A percentile compares a stretch with the other conserved stretches of the same genome.
phyloP scores from a whole-genome alignment of 37 sponge, comb jelly and placozoan genomes.

The Beroe ovata region DNA sequence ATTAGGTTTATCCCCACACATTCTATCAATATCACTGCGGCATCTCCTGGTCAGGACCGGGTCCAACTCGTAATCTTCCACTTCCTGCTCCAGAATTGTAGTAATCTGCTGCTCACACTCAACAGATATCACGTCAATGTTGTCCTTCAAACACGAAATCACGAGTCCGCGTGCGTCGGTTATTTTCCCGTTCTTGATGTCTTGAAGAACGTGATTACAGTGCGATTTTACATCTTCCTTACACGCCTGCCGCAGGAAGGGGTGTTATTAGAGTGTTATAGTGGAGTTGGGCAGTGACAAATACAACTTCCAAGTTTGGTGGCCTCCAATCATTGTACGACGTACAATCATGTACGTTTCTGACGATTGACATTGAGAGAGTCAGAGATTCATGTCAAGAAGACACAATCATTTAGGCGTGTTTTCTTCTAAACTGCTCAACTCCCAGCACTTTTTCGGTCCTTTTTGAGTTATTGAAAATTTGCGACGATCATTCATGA shows the following conservation, averaged over 20 bases:
- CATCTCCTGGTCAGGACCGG: background rate
- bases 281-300: too few species aligned
- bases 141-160: slow-evolving; percentile 49
- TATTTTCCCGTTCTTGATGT: slow-evolving; percentile 5
- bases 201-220: background rate
- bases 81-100: slow-evolving; percentile 28
- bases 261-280: too few species aligned
- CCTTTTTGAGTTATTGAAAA: too few species aligned
- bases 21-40: background rate
- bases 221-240: slow-evolving; percentile 33
- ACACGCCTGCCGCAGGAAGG: background rate
- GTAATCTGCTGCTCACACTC: slow-evolving; percentile 31
- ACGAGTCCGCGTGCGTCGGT: background rate
- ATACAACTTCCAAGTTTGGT: too few species aligned
- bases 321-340: too few species aligned
- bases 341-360: too few species aligned
- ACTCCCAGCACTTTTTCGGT: too few species aligned
- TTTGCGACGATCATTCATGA: too few species aligned
- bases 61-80: slow-evolving; percentile 50
- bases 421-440: too few species aligned
- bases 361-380: too few species aligned
- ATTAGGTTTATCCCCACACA: background rate
- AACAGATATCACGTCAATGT: background rate
- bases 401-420: too few species aligned
- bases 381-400: too few species aligned